phyloP scores from a whole-genome alignment of 2,797 vertebrate genomes.

The Bradypodion pumilum region DNA sequence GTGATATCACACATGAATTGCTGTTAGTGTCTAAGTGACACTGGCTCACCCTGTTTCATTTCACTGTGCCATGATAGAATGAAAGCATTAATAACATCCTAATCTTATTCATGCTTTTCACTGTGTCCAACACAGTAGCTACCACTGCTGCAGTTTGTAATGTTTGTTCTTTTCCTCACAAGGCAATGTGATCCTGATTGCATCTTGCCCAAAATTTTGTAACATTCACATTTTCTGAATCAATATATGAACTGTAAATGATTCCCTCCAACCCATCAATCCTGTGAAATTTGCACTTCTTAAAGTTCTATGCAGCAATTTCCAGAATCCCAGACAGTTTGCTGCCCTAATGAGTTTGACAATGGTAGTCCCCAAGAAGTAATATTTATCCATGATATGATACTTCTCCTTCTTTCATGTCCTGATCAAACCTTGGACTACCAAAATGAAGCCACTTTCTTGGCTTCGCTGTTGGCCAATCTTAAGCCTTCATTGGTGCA shows the following conservation, averaged over 20 bases:
- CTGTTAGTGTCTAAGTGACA: background rate
- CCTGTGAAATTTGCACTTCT: background rate
- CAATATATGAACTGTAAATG: background rate
- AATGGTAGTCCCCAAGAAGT: no score
- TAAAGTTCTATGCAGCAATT: background rate
- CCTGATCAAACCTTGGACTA: no score
- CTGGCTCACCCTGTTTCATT: background rate
- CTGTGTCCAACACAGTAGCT: background rate
- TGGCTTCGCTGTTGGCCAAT: no score
- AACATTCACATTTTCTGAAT: background rate
- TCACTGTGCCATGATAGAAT: background rate
- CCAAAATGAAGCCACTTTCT: no score
- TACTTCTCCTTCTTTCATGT: no score
- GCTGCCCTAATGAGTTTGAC: no score
- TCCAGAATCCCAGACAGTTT: no score
- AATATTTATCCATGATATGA: no score
- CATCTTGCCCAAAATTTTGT: no score
- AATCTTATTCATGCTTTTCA: background rate
- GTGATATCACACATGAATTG: background rate
- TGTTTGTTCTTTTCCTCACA: no score
- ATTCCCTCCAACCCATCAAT: background rate
- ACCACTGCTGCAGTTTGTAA: background rate
- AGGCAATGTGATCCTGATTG: no score
- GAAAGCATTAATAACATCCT: background rate
- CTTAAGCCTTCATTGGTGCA: no score